Base-by-base conservation (phyloP, 2,113 vertebrate genomes). In the Monopterus albus region DNA sequence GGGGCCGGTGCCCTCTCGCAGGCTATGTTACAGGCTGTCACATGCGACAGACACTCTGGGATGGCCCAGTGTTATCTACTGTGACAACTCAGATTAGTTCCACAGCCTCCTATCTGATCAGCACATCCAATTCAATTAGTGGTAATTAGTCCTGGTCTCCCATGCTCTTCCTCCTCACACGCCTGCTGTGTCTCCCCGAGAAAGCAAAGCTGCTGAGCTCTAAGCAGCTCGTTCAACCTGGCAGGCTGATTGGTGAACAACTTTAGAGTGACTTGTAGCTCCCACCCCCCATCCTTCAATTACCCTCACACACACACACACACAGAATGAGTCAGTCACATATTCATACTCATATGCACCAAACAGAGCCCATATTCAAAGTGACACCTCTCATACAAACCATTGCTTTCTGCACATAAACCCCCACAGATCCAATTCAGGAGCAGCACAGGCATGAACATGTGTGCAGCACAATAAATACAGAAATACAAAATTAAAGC, bases 91-190 rank as follows among this genome's bases (percentile, higher is more conserved):
- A 80, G 85, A 93, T 94, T 93, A 93, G 89, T 91, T 93, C 92
- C 91, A 91, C 85, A 72, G 88, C 86, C 91, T 90, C 89, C 90
- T 84, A 92, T 93, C 92, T 93, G 90, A 92, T 91, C 92, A 83
- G 89, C 90, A 93, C 89, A 91, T 93, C 92, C 91, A 92, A 87
- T 90, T 93, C 92, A 94, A 93, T 93, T 93, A 93, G 86, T 90
- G 82, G 81, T 88, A 92, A 93, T 94, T 93, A 94, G 92, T 93
- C 82, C 89, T 90, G 86, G 81, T 56, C 33, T 43, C 7, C 63
- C 40, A 8, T 57, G 40, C 10, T 25, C 80, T 40, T 53, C 58
- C 39, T 62, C 71, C 43, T 60, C 64, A 64, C 68, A 59, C 65
- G 23, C 82, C 79, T 46, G 47, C 80, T 80, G 79, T 7, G 68